A percentile compares a stretch with the other conserved stretches of the same genome.
Conservation (phyloP, 2,113 vertebrate genomes). For the Silurus meridionalis region DNA sequence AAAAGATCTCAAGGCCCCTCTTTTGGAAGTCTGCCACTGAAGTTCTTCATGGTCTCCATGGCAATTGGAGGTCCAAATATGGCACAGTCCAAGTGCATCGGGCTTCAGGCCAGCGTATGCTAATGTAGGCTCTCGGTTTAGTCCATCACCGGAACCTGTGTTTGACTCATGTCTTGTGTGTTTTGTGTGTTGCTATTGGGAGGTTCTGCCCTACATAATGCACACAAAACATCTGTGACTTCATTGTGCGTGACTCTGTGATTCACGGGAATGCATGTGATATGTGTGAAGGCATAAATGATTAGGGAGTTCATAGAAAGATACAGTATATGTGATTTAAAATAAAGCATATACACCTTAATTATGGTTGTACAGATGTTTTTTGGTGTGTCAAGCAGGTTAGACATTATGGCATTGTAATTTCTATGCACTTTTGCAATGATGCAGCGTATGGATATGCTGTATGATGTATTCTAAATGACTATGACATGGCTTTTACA, state of each 20-base stretch:
- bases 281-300: background rate
- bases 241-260: background rate
- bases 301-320: background rate
- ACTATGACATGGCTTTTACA: background rate
- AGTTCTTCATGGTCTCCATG: slow-evolving; percentile 64
- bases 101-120: slow-evolving; percentile 43
- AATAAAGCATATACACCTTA: background rate
- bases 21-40: slow-evolving; percentile 62
- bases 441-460: background rate
- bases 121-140: slow-evolving; percentile 23
- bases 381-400: background rate
- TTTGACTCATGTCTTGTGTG: background rate
- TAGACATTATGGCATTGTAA: background rate
- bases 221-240: background rate
- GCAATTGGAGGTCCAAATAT: slow-evolving; percentile 56
- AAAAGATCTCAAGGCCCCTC: background rate
- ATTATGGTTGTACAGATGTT: too few relatives aligned
- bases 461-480: background rate
- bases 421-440: background rate
- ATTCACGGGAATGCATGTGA: background rate
- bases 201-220: background rate
- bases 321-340: background rate
- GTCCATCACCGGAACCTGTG: background rate
- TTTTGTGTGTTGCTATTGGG: background rate
- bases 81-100: slow-evolving; percentile 34